These are phyloP conservation scores for Polymixis lichenea DNA, from an alignment of 2,888 invertebrate species.

Conservation along the genomic window DNA sequence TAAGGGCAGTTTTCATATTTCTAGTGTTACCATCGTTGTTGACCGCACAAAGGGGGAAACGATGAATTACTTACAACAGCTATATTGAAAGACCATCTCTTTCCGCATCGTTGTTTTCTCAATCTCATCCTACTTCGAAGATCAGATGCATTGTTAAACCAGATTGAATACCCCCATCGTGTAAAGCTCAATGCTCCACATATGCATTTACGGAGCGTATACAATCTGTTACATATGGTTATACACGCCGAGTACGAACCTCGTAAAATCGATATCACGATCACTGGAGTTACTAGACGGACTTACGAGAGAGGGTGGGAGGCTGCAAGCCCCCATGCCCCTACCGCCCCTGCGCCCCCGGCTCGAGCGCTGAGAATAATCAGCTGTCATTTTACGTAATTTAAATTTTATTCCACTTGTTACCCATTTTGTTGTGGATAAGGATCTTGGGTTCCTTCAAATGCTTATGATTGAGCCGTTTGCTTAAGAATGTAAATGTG, in stretches of 20 bases:
- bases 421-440: constrained; percentile 56
- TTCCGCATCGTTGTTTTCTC: neutral
- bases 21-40: neutral
- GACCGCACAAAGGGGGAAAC: neutral
- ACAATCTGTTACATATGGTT: constrained; percentile 43
- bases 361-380: constrained; percentile 64
- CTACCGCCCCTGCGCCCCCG: neutral
- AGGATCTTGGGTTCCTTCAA: constrained; percentile 16
- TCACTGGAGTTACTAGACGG: constrained; percentile 67
- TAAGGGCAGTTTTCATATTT: neutral
- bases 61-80: neutral
- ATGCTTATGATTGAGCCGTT: constrained; percentile 47
- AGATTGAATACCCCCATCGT: constrained; percentile 12
- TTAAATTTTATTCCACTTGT: constrained; percentile 66
- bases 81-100: neutral
- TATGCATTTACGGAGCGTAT: constrained; percentile 40
- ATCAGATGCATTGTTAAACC: constrained; percentile 29
- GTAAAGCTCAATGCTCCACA: constrained; percentile 38
- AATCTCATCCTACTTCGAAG: constrained; percentile 4
- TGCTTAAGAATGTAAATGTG: constrained; percentile 37
- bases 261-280: constrained; percentile 71
- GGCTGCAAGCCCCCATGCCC: constrained; percentile 41
- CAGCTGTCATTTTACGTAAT: constrained; percentile 73
- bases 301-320: constrained; percentile 61
- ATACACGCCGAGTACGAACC: constrained; percentile 55